Percentiles rank a stretch among this genome's conserved stretches.
Evolutionary conservation across 2,888 invertebrate genomes (phyloP).

Genomic region (Erebia aethiops): DNA sequence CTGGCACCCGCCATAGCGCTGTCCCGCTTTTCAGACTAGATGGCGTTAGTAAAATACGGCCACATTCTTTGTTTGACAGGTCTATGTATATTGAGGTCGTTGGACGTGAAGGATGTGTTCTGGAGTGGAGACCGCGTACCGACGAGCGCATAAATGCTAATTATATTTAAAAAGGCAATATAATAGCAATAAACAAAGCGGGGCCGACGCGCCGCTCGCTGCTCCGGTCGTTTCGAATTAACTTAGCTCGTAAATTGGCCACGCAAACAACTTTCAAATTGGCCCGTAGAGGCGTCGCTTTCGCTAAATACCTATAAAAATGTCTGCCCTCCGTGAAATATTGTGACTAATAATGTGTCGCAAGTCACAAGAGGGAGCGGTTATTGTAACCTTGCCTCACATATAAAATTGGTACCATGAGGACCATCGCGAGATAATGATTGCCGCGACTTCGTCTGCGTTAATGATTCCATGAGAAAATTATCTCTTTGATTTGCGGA

Average conservation of each 20-base stretch:
- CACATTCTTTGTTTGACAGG: too few relatives aligned
- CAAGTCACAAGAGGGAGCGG: slow-evolving; percentile 37
- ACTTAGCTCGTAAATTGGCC: slow-evolving; percentile 69
- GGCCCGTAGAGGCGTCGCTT: slow-evolving; percentile 78
- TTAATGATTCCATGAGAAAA: too few relatives aligned
- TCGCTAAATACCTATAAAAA: slow-evolving; percentile 83
- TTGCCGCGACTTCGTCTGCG: too few relatives aligned
- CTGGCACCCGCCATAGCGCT: too few relatives aligned
- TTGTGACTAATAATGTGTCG: slow-evolving; percentile 66
- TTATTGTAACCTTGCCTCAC: background rate
- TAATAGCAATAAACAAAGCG: slow-evolving; percentile 48
- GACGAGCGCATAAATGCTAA: slow-evolving; percentile 23
- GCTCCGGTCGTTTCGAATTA: slow-evolving; percentile 46
- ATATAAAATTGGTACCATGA: too few relatives aligned
- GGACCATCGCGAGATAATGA: too few relatives aligned
- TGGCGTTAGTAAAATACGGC: too few relatives aligned
- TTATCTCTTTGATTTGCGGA: too few relatives aligned
- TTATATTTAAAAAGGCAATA: slow-evolving; percentile 37
- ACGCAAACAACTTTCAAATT: slow-evolving; percentile 82
- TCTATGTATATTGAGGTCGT: too few relatives aligned
- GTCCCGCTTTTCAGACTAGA: too few relatives aligned
- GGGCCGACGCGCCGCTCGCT: slow-evolving; percentile 42
- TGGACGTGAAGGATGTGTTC: too few relatives aligned
- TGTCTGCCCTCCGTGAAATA: slow-evolving; percentile 78
- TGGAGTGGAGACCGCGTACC: too few relatives aligned